Evolutionary conservation across 1,140 invertebrate species (phyloP).

Genomic region (Pseudomyrmex cubaensis): DNA sequence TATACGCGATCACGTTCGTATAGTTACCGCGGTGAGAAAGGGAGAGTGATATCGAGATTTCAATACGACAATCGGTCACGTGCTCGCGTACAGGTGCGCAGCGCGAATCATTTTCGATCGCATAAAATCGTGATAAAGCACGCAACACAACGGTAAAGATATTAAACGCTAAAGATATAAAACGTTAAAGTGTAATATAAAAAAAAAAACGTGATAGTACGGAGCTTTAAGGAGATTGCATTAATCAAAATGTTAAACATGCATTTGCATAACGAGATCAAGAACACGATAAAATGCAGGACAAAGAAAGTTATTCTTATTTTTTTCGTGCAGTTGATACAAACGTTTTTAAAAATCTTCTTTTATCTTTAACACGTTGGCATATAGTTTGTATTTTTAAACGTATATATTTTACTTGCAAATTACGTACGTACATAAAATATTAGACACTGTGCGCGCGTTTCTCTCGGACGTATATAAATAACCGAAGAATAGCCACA

Average conservation of each 20-base stretch:
- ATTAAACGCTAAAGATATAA: background rate
- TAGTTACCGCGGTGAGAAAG: background rate
- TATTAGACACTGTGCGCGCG: background rate
- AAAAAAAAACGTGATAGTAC: background rate
- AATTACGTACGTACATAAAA: background rate
- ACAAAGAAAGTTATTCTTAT: background rate
- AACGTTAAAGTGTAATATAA: background rate
- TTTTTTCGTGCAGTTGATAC: no score
- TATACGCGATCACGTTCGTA: slow-evolving; percentile 44
- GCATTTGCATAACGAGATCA: background rate
- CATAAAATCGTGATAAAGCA: slow-evolving; percentile 10
- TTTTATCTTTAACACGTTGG: no score
- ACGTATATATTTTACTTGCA: background rate
- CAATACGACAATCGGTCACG: slow-evolving; percentile 7
- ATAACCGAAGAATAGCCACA: slow-evolving; percentile 15
- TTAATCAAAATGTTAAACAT: background rate
- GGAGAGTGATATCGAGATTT: slow-evolving; percentile 51
- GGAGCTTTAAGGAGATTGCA: background rate
- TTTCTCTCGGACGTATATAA: background rate
- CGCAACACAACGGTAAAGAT: background rate
- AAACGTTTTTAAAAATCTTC: no score
- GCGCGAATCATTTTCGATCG: slow-evolving; percentile 3
- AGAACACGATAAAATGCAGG: background rate
- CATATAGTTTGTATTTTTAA: background rate
- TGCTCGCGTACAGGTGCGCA: background rate